These are phyloP conservation scores for Macropus fuliginosus DNA, from an alignment of 2,797 vertebrate species.

Conservation along the genomic window DNA sequence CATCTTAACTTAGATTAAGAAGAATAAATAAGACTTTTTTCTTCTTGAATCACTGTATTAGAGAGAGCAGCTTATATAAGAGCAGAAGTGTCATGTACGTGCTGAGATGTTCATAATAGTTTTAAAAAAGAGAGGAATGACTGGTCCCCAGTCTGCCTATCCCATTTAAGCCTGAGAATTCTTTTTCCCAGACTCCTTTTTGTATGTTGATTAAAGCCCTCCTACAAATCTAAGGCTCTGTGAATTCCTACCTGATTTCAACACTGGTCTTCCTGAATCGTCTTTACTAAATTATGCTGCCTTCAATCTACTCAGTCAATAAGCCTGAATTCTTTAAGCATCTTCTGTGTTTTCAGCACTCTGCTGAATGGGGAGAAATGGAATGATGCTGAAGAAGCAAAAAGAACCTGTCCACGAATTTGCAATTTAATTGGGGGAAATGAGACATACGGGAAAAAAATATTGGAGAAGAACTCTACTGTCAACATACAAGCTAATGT, in stretches of 20 bases:
- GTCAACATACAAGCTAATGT: neutral
- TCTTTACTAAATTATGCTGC: neutral
- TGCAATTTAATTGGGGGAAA: neutral
- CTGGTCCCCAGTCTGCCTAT: neutral
- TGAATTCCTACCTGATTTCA: neutral
- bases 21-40: neutral
- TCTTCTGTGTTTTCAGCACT: neutral
- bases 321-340: neutral
- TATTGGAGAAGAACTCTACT: neutral
- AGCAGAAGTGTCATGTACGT: neutral
- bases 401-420: neutral
- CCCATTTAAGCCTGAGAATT: neutral
- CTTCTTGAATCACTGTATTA: neutral
- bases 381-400: neutral
- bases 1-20: conserved; percentile 2
- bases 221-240: neutral
- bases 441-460: neutral
- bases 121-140: neutral
- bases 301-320: neutral
- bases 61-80: neutral
- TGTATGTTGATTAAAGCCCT: neutral
- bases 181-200: neutral
- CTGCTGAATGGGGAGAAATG: neutral
- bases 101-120: conserved; percentile 7
- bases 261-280: neutral